phyloP scores from a whole-genome alignment of 2,113 vertebrate genomes.

The Dromaius novaehollandiae region DNA sequence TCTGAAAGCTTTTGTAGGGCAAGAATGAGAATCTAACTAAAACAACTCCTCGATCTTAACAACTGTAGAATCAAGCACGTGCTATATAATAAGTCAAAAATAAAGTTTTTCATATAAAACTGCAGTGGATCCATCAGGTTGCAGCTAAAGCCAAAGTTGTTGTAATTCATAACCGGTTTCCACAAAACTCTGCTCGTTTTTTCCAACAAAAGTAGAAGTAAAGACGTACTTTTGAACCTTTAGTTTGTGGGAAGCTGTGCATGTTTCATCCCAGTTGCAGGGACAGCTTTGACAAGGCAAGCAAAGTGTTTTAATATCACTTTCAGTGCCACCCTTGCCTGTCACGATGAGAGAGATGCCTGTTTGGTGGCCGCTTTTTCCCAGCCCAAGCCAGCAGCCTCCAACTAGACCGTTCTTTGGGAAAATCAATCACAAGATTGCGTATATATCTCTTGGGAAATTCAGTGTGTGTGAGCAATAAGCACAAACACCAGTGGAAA shows the following conservation, averaged over 20 bases:
- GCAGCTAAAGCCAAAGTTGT: background rate
- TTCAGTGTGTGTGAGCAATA: conserved; percentile 1
- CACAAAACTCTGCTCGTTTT: background rate
- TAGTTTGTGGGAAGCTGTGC: background rate
- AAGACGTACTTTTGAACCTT: background rate
- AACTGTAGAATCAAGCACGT: background rate
- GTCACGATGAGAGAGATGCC: conserved; percentile 37
- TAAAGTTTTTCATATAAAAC: background rate
- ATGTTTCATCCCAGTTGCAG: background rate
- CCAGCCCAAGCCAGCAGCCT: conserved; percentile 32
- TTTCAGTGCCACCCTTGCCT: conserved; percentile 33
- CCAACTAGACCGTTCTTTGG: conserved; percentile 11
- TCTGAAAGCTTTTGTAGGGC: background rate
- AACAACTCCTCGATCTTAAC: background rate
- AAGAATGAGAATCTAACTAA: background rate
- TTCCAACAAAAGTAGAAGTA: background rate
- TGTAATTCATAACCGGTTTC: background rate
- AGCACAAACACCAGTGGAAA: conserved; percentile 2
- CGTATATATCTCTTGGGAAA: conserved; percentile 21
- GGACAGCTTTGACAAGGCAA: conserved; percentile 25
- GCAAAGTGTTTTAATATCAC: conserved; percentile 17
- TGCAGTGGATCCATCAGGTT: background rate
- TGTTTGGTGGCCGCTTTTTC: conserved; percentile 15
- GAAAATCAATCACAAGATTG: conserved; percentile 48
- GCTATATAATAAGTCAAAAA: background rate